Evolutionary conservation across 2,113 vertebrate species (phyloP).

Genomic region (Aplodontia rufa): DNA sequence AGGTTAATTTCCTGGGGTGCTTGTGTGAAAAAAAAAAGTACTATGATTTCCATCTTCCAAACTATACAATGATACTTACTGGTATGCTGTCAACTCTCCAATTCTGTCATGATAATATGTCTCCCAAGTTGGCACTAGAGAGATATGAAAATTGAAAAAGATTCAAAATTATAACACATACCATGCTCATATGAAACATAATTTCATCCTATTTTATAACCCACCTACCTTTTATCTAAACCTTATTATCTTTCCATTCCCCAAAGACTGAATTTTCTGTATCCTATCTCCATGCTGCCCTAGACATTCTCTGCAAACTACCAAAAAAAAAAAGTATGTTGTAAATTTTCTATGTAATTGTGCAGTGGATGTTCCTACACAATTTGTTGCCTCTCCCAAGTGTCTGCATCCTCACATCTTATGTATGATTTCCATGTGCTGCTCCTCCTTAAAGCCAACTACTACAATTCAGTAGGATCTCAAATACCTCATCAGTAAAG

Average conservation of each 20-base stretch:
- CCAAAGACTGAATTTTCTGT: slow-evolving; percentile 29
- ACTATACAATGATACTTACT: slow-evolving; percentile 30
- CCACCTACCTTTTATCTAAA: slow-evolving; percentile 15
- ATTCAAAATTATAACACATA: slow-evolving; percentile 54
- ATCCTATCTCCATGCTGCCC: background rate
- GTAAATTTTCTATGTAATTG: slow-evolving; percentile 24
- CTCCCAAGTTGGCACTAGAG: slow-evolving; percentile 53
- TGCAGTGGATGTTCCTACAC: background rate
- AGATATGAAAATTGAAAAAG: slow-evolving; percentile 57
- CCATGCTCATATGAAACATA: slow-evolving; percentile 26
- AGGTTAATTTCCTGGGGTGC: slow-evolving; percentile 48
- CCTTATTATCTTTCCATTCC: slow-evolving; percentile 52
- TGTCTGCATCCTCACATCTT: background rate
- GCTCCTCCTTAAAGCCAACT: background rate
- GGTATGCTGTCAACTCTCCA: slow-evolving; percentile 30
- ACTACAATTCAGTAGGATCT: background rate
- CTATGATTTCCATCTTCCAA: slow-evolving; percentile 40
- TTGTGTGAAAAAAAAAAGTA: background rate
- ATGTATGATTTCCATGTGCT: background rate
- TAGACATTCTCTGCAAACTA: slow-evolving; percentile 12
- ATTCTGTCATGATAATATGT: slow-evolving; percentile 53
- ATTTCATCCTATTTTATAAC: slow-evolving; percentile 54
- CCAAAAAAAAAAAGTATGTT: slow-evolving; percentile 36
- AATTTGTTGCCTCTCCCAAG: background rate
- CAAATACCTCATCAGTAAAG: background rate